These are phyloP conservation scores for Ormyrus thymus DNA, from an alignment of 2,888 invertebrate species.

Conservation along the genomic window DNA sequence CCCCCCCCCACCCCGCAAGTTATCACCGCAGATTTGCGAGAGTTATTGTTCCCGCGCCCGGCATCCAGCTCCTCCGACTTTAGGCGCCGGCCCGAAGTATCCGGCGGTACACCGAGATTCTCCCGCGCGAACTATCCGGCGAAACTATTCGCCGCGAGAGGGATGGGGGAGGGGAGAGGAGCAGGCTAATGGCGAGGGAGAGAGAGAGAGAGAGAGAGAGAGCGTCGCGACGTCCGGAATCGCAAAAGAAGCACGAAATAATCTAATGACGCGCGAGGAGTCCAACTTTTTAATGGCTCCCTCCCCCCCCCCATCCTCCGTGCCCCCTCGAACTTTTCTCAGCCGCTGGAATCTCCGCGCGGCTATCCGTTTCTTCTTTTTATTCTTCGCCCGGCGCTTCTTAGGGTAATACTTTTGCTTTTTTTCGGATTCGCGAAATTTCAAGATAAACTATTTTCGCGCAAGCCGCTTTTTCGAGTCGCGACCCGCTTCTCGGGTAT, in stretches of 20 bases:
- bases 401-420: no score
- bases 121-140: conserved; percentile 49
- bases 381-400: neutral
- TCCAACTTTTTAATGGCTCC: conserved; percentile 45
- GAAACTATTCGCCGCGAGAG: conserved; percentile 50
- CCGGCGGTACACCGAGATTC: conserved; percentile 48
- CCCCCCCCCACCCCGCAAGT: conserved; percentile 3
- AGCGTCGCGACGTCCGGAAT: conserved; percentile 14
- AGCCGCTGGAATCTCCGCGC: conserved; percentile 1
- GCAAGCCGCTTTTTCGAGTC: neutral
- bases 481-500: neutral
- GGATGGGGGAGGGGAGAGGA: conserved; percentile 23
- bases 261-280: conserved; percentile 43
- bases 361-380: neutral
- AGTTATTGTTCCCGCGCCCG: conserved; percentile 50
- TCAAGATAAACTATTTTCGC: conserved; percentile 9
- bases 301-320: conserved; percentile 2
- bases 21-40: conserved; percentile 56
- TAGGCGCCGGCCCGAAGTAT: conserved; percentile 21
- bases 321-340: neutral
- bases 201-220: neutral
- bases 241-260: conserved; percentile 49
- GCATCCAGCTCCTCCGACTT: conserved; percentile 22
- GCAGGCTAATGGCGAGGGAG: conserved; percentile 39
- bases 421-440: neutral